Evolutionary conservation across 2,113 vertebrate species (phyloP), one percentile per base, ranked within the genome.

Genomic region (Eudorcas thomsonii): DNA sequence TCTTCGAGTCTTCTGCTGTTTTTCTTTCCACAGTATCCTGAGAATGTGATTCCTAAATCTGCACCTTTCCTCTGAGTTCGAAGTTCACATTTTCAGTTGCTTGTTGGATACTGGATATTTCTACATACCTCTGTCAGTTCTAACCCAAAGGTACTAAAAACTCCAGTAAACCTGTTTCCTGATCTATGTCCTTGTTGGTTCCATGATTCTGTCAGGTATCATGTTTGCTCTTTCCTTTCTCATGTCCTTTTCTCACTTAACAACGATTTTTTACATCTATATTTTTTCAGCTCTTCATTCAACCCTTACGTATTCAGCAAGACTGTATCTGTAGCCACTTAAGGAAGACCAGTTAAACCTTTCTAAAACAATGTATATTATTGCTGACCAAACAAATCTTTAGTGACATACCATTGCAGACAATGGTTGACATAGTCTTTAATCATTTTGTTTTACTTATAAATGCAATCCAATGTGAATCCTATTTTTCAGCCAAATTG

Each of bases 101-200:
- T 67, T 67, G 25, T 48, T 28, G 8, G 86, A n/a, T 87, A 50
- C 11, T 88, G n/a, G 26, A 25, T 60, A 39, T 62, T 71, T 91
- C 36, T 82, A 71, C 8, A 8, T 50, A n/a, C 33, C 36, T 54
- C 30, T 92, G 26, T 87, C 28, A 81, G 25, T 60, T 92, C 60
- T 59, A 85, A 96, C 25, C n/a, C 92, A 84, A 54, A 92, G 81
- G 45, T 52, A 96, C 45, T 67, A 87, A 81, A 96, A 62, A 78
- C 7, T 55, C 33, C 55, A 21, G 30, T 90, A 39, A 89, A 64
- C 39, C 36, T 84, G 17, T 93, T 43, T 90, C 19, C 25, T 85
- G 15, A 83, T 30, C 26, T 74, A 8, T 60, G 25, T 81, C 43
- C 81, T 33, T 60, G 23, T 36, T 45, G 17, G 87, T 80, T 85